Evolutionary conservation across 2,888 invertebrate species (phyloP).

Genomic region (Plebejus argus): DNA sequence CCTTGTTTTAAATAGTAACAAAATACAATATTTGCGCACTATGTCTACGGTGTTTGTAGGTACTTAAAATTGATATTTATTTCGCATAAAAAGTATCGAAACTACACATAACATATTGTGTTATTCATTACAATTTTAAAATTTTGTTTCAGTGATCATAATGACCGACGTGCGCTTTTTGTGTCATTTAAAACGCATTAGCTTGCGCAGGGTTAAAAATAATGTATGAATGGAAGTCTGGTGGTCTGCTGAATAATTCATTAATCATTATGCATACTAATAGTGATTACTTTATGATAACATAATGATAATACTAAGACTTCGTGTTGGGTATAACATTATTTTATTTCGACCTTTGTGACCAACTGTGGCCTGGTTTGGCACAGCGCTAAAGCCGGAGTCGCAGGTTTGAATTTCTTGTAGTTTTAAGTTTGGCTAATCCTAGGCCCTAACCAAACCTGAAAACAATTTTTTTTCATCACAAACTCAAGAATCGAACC

Average conservation of each 20-base stretch:
- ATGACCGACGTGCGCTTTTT: neutral
- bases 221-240: slow-evolving; percentile 17
- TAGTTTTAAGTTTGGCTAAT: too few species aligned
- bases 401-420: too few species aligned
- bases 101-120: neutral
- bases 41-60: too few species aligned
- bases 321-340: neutral
- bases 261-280: slow-evolving; percentile 16
- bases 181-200: slow-evolving; percentile 14
- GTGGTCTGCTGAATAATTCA: slow-evolving; percentile 7
- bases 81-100: neutral
- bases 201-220: slow-evolving; percentile 1
- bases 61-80: neutral
- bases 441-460: too few species aligned
- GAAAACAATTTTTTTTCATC: too few species aligned
- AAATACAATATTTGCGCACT: too few species aligned
- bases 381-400: too few species aligned
- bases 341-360: neutral
- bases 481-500: too few species aligned
- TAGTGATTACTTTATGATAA: slow-evolving; percentile 11
- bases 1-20: too few species aligned
- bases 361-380: too few species aligned
- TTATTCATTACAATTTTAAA: neutral
- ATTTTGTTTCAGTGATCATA: neutral
- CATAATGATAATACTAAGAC: slow-evolving; percentile 14